A percentile compares a stretch with the other conserved stretches of the same genome.
Conservation (phyloP, 1,140 invertebrate genomes). For the Diprion similis region DNA sequence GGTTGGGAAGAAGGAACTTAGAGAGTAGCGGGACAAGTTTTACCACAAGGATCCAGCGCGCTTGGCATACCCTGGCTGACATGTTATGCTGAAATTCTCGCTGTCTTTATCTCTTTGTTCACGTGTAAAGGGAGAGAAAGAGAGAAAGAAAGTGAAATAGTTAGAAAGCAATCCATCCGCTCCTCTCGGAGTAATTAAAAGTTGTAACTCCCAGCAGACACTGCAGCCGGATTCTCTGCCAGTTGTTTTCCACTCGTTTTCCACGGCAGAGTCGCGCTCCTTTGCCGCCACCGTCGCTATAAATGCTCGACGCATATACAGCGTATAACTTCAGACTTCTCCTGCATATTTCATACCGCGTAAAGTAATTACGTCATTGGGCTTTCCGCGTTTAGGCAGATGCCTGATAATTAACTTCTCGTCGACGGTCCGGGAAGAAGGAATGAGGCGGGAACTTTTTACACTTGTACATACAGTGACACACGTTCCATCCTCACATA, state of each 20-base stretch:
- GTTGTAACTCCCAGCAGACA: slow-evolving; percentile 45
- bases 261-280: background rate
- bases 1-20: no score
- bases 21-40: no score
- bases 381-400: slow-evolving; percentile 3
- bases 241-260: background rate
- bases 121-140: background rate
- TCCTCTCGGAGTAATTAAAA: slow-evolving; percentile 53
- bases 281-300: background rate
- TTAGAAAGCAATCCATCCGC: slow-evolving; percentile 47
- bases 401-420: slow-evolving; percentile 5
- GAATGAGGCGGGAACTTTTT: no score
- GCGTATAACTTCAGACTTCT: slow-evolving; percentile 23
- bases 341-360: slow-evolving; percentile 11
- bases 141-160: slow-evolving; percentile 27
- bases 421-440: background rate
- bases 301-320: background rate
- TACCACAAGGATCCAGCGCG: no score
- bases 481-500: no score
- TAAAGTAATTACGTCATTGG: slow-evolving; percentile 9
- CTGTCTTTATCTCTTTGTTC: no score
- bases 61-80: no score
- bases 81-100: no score
- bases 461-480: no score
- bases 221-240: background rate